phyloP scores from a whole-genome alignment of 2,113 vertebrate genomes.

The Pelvicachromis taeniatus region DNA sequence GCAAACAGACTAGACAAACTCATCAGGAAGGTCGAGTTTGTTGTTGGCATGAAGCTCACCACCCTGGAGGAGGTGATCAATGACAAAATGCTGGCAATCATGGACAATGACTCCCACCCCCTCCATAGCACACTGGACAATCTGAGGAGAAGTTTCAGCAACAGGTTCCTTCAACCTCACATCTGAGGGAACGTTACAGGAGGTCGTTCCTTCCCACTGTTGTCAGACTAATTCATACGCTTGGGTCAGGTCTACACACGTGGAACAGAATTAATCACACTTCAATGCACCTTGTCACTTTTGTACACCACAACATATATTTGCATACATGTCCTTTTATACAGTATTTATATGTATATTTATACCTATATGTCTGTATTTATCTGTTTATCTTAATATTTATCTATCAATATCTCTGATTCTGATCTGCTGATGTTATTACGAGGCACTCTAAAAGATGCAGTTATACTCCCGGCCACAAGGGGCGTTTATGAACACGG shows the following conservation, averaged over 20 bases:
- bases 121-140: neutral
- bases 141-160: neutral
- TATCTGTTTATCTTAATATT: neutral
- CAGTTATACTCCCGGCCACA: neutral
- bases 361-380: neutral
- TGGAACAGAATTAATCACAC: too few species aligned
- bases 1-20: neutral
- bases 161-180: neutral
- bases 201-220: accelerated
- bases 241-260: neutral
- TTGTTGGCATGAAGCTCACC: neutral
- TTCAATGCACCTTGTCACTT: neutral
- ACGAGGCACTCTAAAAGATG: neutral
- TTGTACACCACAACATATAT: neutral
- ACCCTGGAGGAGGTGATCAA: neutral
- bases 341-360: neutral
- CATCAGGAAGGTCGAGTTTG: neutral
- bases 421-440: neutral
- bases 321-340: neutral
- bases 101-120: neutral
- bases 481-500: neutral
- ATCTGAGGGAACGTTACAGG: neutral
- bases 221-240: neutral
- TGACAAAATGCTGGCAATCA: neutral
- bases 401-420: neutral